Evolutionary conservation across 2,797 vertebrate genomes (phyloP).

Genomic region (Dryobates pubescens): DNA sequence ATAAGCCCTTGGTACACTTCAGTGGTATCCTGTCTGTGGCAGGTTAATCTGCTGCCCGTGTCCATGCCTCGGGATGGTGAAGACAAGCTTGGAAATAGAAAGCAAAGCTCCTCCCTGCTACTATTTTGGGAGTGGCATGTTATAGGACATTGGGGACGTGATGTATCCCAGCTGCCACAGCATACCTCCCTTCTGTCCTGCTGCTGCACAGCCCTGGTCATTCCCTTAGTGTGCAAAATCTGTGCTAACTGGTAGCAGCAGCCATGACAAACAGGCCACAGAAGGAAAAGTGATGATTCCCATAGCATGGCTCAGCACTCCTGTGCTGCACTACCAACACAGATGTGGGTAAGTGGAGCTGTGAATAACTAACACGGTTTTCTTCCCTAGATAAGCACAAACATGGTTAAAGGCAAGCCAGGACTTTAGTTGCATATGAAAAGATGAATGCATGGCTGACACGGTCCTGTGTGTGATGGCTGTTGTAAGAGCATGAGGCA

Average conservation of each 20-base stretch:
- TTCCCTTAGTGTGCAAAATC: not conserved
- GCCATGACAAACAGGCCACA: rapidly evolving
- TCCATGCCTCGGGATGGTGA: rapidly evolving
- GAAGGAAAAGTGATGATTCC: not conserved
- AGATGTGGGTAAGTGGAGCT: rapidly evolving
- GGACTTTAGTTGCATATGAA: rapidly evolving
- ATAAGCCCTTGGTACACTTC: not conserved
- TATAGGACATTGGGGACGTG: rapidly evolving
- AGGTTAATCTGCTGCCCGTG: not conserved
- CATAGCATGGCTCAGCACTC: not conserved
- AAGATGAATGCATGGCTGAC: not conserved
- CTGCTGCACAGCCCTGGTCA: not conserved
- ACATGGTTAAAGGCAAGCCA: not conserved
- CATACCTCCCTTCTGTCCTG: not conserved
- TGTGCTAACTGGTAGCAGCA: not conserved
- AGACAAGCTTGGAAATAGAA: not conserved
- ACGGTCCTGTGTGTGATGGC: not conserved
- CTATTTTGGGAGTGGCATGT: rapidly evolving
- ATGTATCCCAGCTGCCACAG: not conserved
- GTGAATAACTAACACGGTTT: not conserved
- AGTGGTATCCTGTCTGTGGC: not conserved
- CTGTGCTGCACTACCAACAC: not conserved
- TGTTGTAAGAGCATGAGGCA: not conserved
- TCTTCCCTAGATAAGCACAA: not conserved
- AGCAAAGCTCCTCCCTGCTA: not conserved